Conservation (phyloP, 2,113 vertebrate genomes). For the Piprites chloris region DNA sequence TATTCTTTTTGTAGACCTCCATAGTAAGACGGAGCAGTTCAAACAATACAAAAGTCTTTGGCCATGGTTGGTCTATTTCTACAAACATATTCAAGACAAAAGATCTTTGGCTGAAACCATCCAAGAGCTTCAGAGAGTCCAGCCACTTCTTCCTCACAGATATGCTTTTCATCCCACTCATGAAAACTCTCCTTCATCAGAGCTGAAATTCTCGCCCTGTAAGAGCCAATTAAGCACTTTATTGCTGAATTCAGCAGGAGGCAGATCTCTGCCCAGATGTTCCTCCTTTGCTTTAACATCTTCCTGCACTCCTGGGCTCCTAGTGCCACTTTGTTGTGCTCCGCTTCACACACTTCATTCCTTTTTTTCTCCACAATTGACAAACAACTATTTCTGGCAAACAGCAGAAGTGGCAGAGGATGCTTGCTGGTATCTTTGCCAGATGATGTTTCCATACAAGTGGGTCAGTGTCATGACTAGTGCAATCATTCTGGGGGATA, state of each 20-base stretch:
- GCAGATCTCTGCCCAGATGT: constrained; percentile 13
- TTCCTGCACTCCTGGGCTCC: not conserved
- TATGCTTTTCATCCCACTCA: not conserved
- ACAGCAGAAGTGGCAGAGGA: not conserved
- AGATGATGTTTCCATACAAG: constrained; percentile 38
- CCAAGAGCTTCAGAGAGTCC: not conserved
- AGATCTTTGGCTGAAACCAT: not conserved
- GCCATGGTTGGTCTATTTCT: not conserved
- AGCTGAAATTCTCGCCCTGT: not conserved
- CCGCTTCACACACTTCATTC: not conserved
- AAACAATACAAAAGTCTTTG: not conserved
- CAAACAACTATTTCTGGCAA: constrained; percentile 44
- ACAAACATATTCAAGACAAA: not conserved
- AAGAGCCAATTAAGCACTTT: not conserved
- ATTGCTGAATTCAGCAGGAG: not conserved
- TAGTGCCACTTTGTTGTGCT: not conserved
- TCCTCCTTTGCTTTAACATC: constrained; percentile 18
- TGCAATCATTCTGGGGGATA: not conserved
- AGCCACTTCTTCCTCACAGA: not conserved
- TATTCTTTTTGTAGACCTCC: not conserved
- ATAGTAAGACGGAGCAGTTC: not conserved
- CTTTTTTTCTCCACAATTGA: not conserved
- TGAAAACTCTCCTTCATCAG: not conserved
- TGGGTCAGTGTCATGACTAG: not conserved
- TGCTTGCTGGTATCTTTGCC: not conserved